These are phyloP conservation scores for Chauna torquata DNA, from an alignment of 2,113 vertebrate species.

Conservation along the genomic window DNA sequence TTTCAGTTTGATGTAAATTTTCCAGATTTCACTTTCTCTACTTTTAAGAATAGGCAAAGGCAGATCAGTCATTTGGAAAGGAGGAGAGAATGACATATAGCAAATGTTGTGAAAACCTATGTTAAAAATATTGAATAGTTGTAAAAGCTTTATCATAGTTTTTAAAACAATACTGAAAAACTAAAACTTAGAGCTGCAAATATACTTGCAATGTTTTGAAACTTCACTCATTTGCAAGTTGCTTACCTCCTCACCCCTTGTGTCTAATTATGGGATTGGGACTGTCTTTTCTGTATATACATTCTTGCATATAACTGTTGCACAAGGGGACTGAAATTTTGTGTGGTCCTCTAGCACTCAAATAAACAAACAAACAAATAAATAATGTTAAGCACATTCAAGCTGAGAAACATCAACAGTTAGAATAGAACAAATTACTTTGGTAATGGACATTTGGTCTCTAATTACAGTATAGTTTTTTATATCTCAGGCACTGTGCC, in stretches of 20 bases:
- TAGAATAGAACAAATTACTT: not conserved
- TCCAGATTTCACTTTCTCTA: not conserved
- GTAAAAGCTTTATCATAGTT: not conserved
- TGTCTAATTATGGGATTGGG: not conserved
- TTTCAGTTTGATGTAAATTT: not conserved
- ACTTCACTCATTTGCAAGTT: not conserved
- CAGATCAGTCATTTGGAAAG: not conserved
- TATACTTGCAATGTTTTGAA: not conserved
- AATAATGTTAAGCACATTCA: not conserved
- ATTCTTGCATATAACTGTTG: not conserved
- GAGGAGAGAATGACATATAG: not conserved
- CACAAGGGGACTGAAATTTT: not conserved
- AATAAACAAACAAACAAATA: not conserved
- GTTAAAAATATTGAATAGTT: not conserved
- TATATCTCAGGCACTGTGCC: not conserved
- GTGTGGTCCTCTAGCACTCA: not conserved
- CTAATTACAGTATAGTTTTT: not conserved
- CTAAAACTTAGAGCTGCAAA: not conserved
- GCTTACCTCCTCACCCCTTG: not conserved
- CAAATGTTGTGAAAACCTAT: not conserved
- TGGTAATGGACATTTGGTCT: not conserved
- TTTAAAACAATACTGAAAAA: not conserved
- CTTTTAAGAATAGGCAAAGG: not conserved
- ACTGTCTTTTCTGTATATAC: not conserved
- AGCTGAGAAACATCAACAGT: not conserved